phyloP scores from a whole-genome alignment of 2,113 vertebrate genomes.

The Seriola quinqueradiata region DNA sequence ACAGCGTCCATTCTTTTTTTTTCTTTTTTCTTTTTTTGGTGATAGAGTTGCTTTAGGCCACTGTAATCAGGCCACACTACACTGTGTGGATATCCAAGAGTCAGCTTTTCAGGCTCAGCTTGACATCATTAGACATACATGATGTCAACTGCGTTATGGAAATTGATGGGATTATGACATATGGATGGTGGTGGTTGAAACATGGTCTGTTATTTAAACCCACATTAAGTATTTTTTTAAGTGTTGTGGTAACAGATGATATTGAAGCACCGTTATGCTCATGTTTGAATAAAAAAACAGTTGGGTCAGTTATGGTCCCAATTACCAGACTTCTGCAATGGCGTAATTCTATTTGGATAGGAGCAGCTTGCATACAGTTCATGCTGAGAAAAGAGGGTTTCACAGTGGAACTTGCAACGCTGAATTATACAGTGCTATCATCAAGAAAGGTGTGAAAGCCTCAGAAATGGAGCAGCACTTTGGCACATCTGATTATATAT shows the following conservation, averaged over 20 bases:
- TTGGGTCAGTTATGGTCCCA: neutral
- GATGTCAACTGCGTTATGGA: neutral
- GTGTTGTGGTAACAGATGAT: neutral
- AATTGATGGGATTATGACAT: neutral
- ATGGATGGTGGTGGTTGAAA: neutral
- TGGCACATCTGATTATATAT: neutral
- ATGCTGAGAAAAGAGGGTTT: slow-evolving; percentile 12
- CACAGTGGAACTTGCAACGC: slow-evolving; percentile 6
- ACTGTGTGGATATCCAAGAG: neutral
- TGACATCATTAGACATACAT: neutral
- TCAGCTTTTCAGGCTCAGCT: neutral
- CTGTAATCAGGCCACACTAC: no score
- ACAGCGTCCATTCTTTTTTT: neutral
- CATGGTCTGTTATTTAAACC: neutral
- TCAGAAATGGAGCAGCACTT: slow-evolving; percentile 3
- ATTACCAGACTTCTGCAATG: neutral
- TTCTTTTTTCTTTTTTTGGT: no score
- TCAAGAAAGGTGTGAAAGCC: slow-evolving; percentile 19
- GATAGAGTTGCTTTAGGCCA: no score
- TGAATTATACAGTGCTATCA: neutral
- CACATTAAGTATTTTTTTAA: neutral
- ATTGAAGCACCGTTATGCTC: neutral
- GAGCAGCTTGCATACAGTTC: neutral
- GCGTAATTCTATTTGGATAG: neutral
- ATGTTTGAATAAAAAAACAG: neutral